These are phyloP conservation scores for Pelobates cultripes DNA, from an alignment of 2,797 vertebrate species.

Conservation along the genomic window DNA sequence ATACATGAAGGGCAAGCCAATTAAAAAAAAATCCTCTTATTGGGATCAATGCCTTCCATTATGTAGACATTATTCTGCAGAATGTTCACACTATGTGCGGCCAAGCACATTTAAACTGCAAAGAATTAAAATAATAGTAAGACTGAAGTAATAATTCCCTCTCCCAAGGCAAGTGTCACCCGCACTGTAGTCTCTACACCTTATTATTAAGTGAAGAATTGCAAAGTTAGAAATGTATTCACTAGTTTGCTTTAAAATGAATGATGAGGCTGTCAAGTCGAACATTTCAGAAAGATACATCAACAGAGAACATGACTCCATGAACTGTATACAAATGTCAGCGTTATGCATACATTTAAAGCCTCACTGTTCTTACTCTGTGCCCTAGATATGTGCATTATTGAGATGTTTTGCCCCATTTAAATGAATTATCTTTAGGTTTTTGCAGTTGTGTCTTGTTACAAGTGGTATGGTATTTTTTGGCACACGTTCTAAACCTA, in stretches of 20 bases:
- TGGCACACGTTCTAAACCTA: background rate
- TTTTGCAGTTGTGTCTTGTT: no score
- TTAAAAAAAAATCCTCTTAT: no score
- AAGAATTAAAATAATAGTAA: background rate
- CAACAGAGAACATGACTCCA: background rate
- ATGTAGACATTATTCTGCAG: no score
- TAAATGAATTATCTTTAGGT: conserved; percentile 1
- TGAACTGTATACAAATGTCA: conserved; percentile 16
- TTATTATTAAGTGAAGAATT: background rate
- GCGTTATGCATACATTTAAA: background rate
- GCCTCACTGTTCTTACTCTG: background rate
- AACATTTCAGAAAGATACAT: conserved; percentile 16
- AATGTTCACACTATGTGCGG: no score
- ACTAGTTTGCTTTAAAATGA: conserved; percentile 24
- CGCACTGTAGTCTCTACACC: background rate
- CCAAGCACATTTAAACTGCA: no score
- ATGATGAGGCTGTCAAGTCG: background rate
- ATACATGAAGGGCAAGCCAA: no score
- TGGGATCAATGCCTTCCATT: no score
- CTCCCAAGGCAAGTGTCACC: background rate
- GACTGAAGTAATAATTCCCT: background rate
- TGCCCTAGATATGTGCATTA: background rate
- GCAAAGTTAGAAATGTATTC: conserved; percentile 11
- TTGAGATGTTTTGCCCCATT: conserved; percentile 7
- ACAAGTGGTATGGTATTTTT: no score